These are phyloP conservation scores for Cyanocitta stelleri DNA, from an alignment of 2,113 vertebrate genomes.

Conservation along the genomic window DNA sequence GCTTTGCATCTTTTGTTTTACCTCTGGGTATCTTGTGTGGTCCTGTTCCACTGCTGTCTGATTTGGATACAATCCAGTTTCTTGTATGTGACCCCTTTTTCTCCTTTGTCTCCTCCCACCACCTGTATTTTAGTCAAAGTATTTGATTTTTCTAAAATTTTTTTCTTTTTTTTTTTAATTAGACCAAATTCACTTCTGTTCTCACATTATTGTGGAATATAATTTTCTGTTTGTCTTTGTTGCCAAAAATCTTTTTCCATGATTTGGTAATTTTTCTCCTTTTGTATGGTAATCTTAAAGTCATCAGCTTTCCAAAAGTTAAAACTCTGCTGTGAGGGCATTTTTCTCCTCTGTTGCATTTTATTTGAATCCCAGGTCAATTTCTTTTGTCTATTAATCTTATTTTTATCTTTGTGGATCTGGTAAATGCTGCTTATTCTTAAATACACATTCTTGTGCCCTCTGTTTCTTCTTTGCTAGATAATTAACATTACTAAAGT, in stretches of 20 bases:
- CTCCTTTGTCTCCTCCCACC: rapidly evolving
- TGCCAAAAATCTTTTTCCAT: neutral
- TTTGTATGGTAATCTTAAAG: neutral
- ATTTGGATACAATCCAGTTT: neutral
- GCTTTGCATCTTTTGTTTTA: neutral
- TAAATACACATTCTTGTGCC: rapidly evolving
- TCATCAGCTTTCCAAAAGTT: neutral
- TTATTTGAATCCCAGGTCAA: neutral
- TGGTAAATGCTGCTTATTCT: neutral
- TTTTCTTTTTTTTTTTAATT: too few species aligned
- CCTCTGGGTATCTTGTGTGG: neutral
- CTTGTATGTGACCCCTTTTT: neutral
- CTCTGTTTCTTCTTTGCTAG: neutral
- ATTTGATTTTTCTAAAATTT: neutral
- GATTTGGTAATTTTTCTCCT: neutral
- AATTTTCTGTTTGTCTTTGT: neutral
- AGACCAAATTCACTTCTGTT: neutral
- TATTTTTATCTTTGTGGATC: neutral
- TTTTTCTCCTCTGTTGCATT: neutral
- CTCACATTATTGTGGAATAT: neutral
- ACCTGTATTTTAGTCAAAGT: neutral
- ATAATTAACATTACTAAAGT: neutral
- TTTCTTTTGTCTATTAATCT: neutral
- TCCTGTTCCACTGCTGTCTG: neutral
- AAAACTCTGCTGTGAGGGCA: neutral